A percentile compares a stretch with the other conserved stretches of the same genome.
Evolutionary conservation across 2,113 vertebrate species (phyloP).

Genomic region (Mesitornis unicolor): DNA sequence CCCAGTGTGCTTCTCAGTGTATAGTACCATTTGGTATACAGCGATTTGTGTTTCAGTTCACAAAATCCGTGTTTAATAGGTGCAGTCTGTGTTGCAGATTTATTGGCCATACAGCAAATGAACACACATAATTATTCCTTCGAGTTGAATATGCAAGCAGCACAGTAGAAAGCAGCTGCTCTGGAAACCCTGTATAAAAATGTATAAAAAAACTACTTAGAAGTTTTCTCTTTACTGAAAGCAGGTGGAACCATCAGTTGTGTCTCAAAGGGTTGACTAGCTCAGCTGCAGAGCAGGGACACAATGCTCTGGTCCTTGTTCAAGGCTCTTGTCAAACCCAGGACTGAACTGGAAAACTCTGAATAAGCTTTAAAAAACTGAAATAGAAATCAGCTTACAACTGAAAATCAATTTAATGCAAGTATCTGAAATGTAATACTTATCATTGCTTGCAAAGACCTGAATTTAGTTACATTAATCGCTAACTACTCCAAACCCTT

Average conservation of each 20-base stretch:
- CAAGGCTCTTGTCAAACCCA: background rate
- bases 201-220: background rate
- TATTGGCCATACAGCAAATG: background rate
- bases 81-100: background rate
- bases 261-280: background rate
- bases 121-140: background rate
- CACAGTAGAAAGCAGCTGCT: background rate
- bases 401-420: background rate
- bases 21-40: background rate
- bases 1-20: background rate
- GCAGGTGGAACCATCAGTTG: background rate
- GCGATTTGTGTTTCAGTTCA: background rate
- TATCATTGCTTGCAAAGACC: background rate
- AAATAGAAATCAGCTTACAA: background rate
- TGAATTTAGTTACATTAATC: background rate
- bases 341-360: background rate
- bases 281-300: background rate
- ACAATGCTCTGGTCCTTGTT: background rate
- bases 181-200: background rate
- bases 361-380: background rate
- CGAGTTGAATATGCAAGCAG: background rate
- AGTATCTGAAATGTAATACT: background rate
- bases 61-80: fast-evolving
- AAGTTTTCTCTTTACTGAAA: background rate
- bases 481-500: background rate